Evolutionary conservation across 1,140 invertebrate genomes (phyloP).

Genomic region (Danaus melanippus): DNA sequence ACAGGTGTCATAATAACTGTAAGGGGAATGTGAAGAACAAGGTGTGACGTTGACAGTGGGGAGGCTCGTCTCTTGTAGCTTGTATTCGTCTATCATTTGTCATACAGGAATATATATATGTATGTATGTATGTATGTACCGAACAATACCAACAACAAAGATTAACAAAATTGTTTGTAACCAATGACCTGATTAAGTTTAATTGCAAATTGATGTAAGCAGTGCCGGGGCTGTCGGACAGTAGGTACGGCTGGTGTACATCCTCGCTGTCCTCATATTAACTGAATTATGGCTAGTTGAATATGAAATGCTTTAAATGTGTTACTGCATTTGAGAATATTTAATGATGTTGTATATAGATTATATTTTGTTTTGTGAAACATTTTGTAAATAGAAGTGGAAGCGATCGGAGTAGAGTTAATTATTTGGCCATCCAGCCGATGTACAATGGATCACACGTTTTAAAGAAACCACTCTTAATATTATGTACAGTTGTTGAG

Average conservation of each 20-base stretch:
- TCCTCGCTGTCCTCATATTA: slow-evolving; percentile 38
- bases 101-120: too few relatives aligned
- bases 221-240: too few relatives aligned
- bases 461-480: slow-evolving; percentile 69
- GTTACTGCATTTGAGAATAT: slow-evolving; percentile 72
- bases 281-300: slow-evolving; percentile 67
- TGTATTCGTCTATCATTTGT: too few relatives aligned
- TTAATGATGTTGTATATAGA: slow-evolving; percentile 72
- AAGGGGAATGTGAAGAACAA: slow-evolving; percentile 32
- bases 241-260: too few relatives aligned
- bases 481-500: slow-evolving; percentile 71
- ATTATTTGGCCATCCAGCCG: slow-evolving; percentile 56
- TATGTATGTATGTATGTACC: neutral
- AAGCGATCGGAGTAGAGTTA: slow-evolving; percentile 42
- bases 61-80: too few relatives aligned
- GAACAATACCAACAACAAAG: too few relatives aligned
- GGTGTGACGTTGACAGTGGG: slow-evolving; percentile 18
- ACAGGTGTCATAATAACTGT: slow-evolving; percentile 23
- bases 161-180: too few relatives aligned
- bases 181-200: slow-evolving; percentile 44
- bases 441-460: slow-evolving; percentile 46
- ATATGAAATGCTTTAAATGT: slow-evolving; percentile 72
- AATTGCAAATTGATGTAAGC: slow-evolving; percentile 26
- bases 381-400: slow-evolving; percentile 58
- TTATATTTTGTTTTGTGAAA: slow-evolving; percentile 70